Evolutionary conservation across 2,113 vertebrate genomes (phyloP), one percentile per base, ranked within the genome.

Genomic region (Deroptyus accipitrinus): DNA sequence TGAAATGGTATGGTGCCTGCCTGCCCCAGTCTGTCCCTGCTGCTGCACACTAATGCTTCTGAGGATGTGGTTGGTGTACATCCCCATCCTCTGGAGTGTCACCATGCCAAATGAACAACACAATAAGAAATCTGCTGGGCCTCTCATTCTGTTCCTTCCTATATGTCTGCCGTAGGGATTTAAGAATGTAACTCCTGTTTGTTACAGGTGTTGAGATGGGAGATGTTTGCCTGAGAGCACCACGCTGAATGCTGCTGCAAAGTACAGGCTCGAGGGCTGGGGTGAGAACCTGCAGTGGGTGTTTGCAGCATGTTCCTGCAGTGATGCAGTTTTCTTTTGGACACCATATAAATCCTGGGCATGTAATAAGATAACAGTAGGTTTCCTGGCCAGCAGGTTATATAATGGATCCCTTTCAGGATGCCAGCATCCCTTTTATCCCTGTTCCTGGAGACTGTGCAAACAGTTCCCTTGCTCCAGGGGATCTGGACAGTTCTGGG

Each of bases 211-310:
- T 59, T 44, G 37, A 51, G 48, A 3, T n/a, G 44, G 37, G 39
- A 64, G 37, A 23, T 35, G 18, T 18, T 37, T 72, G 28, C 27
- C 39, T 55, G 49, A 35, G 49, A 30, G 41, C 41, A 24, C 30
- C 3, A 2, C 0, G 0, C 51, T 0, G 0, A 37, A 13, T 54
- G 13, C 17, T 2, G 0, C 57, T 68, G 52, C 39, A 14, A 18
- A 22, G 30, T 13, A 3, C 20, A 35, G 18, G 35, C 70, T 51
- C 0, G 1, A 67, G 62, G 61, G 62, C 55, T 88, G 75, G 41
- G 30, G 15, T 30, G 73, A 16, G 66, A 46, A 3, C 35, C 33
- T 7, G 4, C 8, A 3, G 42, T 8, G 37, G 73, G 39, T 28
- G 31, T 68, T 17, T 41, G 37, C 61, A 62, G 19, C 61, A 1